phyloP scores from a whole-genome alignment of 2,888 invertebrate genomes.

The Mystacides longicornis region DNA sequence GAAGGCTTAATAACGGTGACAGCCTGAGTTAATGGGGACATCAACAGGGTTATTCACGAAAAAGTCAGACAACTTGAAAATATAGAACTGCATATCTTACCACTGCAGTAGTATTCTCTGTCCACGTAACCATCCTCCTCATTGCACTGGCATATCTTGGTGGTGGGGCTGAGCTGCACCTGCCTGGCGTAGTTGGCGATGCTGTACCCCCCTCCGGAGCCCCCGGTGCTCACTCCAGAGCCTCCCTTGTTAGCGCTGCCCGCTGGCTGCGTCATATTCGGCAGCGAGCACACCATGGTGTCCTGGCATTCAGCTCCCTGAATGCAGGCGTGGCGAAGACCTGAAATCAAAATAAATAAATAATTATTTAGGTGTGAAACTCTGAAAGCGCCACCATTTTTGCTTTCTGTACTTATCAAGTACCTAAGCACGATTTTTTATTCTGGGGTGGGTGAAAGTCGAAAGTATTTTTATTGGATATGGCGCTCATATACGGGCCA shows the following conservation, averaged over 20 bases:
- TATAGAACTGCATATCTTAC: conserved; percentile 32
- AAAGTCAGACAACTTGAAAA: neutral
- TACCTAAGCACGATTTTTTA: too few relatives aligned
- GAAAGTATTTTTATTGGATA: too few relatives aligned
- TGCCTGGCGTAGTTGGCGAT: neutral
- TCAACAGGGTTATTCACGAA: neutral
- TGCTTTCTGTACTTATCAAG: too few relatives aligned
- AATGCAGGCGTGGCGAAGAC: conserved; percentile 52
- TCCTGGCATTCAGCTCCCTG: conserved; percentile 57
- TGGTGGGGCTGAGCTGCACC: conserved; percentile 23
- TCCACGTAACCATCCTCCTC: conserved; percentile 56
- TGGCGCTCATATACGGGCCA: too few relatives aligned
- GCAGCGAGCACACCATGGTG: conserved; percentile 52
- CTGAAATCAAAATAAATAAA: conserved; percentile 36
- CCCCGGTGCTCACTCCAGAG: neutral
- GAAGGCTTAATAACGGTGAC: too few relatives aligned
- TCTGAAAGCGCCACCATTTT: too few relatives aligned
- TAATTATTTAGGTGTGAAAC: too few relatives aligned
- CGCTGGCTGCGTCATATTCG: conserved; percentile 45
- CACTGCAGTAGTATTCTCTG: conserved; percentile 56
- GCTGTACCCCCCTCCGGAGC: conserved; percentile 27
- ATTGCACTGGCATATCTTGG: conserved; percentile 55
- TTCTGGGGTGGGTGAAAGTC: too few relatives aligned
- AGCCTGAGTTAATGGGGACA: neutral
- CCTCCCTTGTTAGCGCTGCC: neutral